Base-by-base conservation (phyloP, 2,888 invertebrate genomes). In the Meiosimyza decipiens region DNA sequence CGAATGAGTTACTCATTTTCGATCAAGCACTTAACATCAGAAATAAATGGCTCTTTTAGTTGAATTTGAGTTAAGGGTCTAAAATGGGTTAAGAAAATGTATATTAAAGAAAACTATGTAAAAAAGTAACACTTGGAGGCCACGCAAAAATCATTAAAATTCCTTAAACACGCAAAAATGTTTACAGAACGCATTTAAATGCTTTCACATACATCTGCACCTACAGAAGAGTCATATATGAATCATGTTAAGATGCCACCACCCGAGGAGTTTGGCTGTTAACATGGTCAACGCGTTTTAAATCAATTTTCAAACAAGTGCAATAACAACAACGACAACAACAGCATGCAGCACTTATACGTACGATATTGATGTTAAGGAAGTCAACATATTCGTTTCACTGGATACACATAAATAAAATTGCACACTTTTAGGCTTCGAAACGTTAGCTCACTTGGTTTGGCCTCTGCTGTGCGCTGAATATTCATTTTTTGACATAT, bases 401-500 rank as follows among this genome's bases (percentile, higher is more conserved):
- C 40, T 40, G 6, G 40, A 9, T 40, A 67, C 55, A 57, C 55
- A 33, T 1, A 59, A 60, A 28, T 64, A 73, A 72, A 62, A 71
- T 74, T 72, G 75, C 74, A 75, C 73, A 72, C 71, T 76, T 75
- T 74, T 70, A 52, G 68, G 72, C 57, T 15, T n/a, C 55, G 59
- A 15, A 11, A 59, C 50, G 40, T 9, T 40, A 9, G 40, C 6
- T 40, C 40, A 40, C 40, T 40, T 9, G 3, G 40, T 9, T 40
- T 40, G 40, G 51, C 52, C 52, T 66, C 60, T 81, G 84, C 81
- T 84, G 84, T 79, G 85, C 83, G 80, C 85, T 83, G 84, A 82
- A 85, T 86, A 84, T 84, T 80, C 80, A 82, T 76, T 82, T 83
- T 81, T 84, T 85, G 85, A 86, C 85, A 86, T 85, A 84, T 85